Evolutionary conservation across 2,888 invertebrate genomes (phyloP), one percentile per base, ranked within the genome.

Genomic region (Geotrupes spiniger): DNA sequence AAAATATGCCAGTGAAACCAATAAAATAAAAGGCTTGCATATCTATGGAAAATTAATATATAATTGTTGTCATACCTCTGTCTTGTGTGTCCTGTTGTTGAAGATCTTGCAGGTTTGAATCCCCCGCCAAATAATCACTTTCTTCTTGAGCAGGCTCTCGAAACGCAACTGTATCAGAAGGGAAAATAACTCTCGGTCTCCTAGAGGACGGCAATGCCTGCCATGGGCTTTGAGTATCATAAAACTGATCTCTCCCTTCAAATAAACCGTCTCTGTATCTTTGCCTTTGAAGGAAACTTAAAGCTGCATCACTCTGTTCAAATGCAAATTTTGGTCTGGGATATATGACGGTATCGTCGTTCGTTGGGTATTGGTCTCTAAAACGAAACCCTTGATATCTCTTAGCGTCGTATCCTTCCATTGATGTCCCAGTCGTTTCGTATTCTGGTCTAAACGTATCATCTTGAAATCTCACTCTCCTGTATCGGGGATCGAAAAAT

Each of bases 51-150:
- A 21, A 21, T 21, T 21, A 21, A 4, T 21, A 4, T 21, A n/a
- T n/a, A n/a, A n/a, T n/a, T n/a, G n/a, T n/a, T n/a, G 29, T 48
- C 82, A 76, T 72, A 85, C 85, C 85, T 77, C 84, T 78, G 62
- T 85, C 85, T 55, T 82, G 76, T 59, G 79, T 79, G 45, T 64
- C 68, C 37, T 49, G 52, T 52, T 64, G 66, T 56, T 72, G 72
- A n/a, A 74, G 72, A 62, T 86, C 85, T 73, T 86, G 86, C 33
- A 85, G 67, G 52, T 76, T 78, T 11, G 52, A 54, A 54, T 64
- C 65, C 4, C 57, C 60, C 2, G 59, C 57, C 38, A 72, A 56
- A 65, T 68, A 71, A 44, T 69, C 69, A 1, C 64, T 59, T 25
- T 70, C 68, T 8, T 65, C 68, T 42, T 62, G 63, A 11, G 50